Conservation (phyloP, 35 echinoderm and acorn worm genomes). For the Stichopus chloronotus region DNA sequence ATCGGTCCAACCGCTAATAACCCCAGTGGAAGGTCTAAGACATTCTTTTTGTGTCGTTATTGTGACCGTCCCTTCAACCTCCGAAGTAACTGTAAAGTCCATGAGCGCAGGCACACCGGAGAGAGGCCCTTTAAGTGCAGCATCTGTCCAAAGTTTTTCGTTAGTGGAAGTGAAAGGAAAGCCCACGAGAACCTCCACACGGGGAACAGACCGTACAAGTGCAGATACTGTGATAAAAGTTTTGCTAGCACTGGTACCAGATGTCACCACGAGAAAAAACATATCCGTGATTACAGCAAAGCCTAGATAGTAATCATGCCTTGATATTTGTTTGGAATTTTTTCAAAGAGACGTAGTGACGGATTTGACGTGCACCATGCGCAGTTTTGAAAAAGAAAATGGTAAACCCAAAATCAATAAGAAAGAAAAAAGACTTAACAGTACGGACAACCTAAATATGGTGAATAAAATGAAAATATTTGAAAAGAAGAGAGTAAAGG, state of each 20-base stretch:
- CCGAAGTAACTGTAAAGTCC: not conserved
- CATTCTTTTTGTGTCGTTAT: not conserved
- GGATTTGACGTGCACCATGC: too few species aligned
- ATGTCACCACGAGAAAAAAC: not conserved
- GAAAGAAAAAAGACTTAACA: too few species aligned
- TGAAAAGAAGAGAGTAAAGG: too few species aligned
- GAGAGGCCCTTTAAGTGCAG: conserved; percentile 41
- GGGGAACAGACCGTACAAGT: conserved; percentile 20
- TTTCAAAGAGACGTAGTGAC: too few species aligned
- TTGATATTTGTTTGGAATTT: too few species aligned
- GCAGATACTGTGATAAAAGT: not conserved
- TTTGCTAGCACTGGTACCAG: conserved; percentile 18
- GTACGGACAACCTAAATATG: too few species aligned
- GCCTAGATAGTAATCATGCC: too few species aligned
- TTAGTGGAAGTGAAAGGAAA: not conserved
- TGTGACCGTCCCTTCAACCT: conserved; percentile 5
- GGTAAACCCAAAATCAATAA: too few species aligned
- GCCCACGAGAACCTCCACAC: conserved; percentile 20
- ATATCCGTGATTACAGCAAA: not conserved
- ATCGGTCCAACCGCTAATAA: not conserved
- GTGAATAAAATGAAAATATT: too few species aligned
- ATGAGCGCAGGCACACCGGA: conserved; percentile 48
- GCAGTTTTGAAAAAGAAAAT: too few species aligned
- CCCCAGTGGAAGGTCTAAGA: not conserved
- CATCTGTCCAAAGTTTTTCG: conserved; percentile 22